Evolutionary conservation across 2,797 vertebrate genomes (phyloP), one percentile per base, ranked within the genome.

Genomic region (Cuculus canorus): DNA sequence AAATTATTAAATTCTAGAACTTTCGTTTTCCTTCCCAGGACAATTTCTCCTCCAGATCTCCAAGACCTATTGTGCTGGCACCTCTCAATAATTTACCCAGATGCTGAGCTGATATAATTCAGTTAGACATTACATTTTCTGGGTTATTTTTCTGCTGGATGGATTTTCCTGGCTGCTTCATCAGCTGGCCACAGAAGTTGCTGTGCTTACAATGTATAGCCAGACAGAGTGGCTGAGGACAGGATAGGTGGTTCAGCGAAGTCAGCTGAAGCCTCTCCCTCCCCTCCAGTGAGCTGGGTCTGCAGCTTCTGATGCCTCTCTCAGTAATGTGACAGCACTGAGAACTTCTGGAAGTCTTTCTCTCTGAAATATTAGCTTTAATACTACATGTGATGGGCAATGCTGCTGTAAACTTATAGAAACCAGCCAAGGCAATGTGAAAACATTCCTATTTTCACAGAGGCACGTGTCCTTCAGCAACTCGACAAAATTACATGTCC

Each of bases 141-240:
- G 16, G 15, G 24, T n/a, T 71, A 24, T 52, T 83, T 52, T 92
- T 64, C 37, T 65, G 23, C n/a, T 37, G 18, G 22, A 54, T 59
- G 22, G 48, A 66, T 54, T 66, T 47, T 30, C 60, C 50, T 35
- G 14, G 43, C 50, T 69, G 60, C 25, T 82, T 59, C 41, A 53
- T 32, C 54, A 41, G 15, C 11, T 66, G 15, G 12, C 63, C 22
- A 28, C 27, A 48, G 48, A 70, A 78, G 17, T 7, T 83, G 39
- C 19, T 48, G 60, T 14, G 17, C 27, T 25, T 14, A 43, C 10
- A 79, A 39, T 0, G 1, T 0, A 1, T 9, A 47, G 48, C 35
- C 50, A 71, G n/a, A 19, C 2, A 3, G 32, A 52, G 66, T 32
- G 53, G 59, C 22, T 68, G 50, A 86, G n/a, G 53, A 64, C 35